Evolutionary conservation across 1,140 invertebrate species (phyloP).

Genomic region (Saccostrea cuccullata): DNA sequence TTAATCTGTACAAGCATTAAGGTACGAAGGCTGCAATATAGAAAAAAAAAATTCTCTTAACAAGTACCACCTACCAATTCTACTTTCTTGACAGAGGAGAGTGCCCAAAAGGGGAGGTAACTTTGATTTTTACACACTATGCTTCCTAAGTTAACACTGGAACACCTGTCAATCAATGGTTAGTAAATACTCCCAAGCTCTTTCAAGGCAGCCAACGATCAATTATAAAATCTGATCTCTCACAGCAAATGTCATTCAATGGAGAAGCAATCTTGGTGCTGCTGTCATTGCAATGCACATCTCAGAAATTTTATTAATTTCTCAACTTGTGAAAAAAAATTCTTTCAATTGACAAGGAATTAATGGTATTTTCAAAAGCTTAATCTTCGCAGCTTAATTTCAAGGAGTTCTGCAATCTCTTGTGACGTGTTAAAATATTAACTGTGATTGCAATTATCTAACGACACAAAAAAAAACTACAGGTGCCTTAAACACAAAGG

Average conservation of each 20-base stretch:
- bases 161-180: background rate
- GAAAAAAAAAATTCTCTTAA: background rate
- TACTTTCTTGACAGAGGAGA: background rate
- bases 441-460: background rate
- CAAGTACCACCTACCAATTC: background rate
- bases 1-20: too few relatives aligned
- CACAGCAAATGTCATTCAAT: background rate
- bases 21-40: too few relatives aligned
- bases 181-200: background rate
- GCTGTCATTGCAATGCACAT: background rate
- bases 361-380: background rate
- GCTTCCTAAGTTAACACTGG: background rate
- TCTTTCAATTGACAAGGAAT: background rate
- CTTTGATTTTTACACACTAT: background rate
- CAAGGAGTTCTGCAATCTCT: background rate
- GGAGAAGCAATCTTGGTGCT: background rate
- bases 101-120: slow-evolving; percentile 8
- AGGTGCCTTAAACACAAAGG: background rate
- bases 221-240: slow-evolving; percentile 7
- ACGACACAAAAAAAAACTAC: background rate
- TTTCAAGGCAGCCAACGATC: background rate
- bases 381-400: background rate
- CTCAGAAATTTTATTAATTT: background rate
- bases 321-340: background rate
- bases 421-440: background rate